Percentiles rank a stretch among this genome's conserved stretches.
Conservation (phyloP, 2,797 vertebrate genomes). For the Neosalanx taihuensis region DNA sequence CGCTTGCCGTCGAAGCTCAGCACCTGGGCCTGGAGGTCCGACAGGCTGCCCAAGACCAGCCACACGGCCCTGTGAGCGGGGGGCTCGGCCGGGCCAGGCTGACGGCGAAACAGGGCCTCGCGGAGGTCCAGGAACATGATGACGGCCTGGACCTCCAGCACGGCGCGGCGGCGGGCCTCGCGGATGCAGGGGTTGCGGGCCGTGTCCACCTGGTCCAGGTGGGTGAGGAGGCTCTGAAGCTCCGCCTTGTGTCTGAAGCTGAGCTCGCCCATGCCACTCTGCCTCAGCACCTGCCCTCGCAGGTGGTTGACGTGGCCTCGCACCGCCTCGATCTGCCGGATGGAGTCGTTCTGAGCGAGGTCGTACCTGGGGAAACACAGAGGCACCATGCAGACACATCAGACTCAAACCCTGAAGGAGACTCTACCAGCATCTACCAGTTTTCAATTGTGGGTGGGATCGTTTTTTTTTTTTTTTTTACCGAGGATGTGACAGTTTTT, state of each 20-base stretch:
- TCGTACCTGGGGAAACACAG: slow-evolving; percentile 75
- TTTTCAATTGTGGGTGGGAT: too few species aligned
- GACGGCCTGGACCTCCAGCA: slow-evolving; percentile 90
- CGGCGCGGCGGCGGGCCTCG: slow-evolving; percentile 90
- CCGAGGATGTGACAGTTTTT: too few species aligned
- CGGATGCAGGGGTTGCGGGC: slow-evolving; percentile 95
- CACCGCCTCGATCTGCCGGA: slow-evolving; percentile 90
- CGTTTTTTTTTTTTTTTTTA: too few species aligned
- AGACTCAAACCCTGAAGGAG: background rate
- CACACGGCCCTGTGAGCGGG: slow-evolving; percentile 83
- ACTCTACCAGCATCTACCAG: background rate
- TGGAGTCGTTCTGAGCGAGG: slow-evolving; percentile 90
- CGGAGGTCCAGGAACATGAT: slow-evolving; percentile 90
- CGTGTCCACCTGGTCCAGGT: slow-evolving; percentile 88
- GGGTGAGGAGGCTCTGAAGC: slow-evolving; percentile 86
- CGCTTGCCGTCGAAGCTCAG: slow-evolving; percentile 90
- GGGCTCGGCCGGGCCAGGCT: slow-evolving; percentile 73
- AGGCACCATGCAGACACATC: background rate
- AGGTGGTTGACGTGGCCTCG: slow-evolving; percentile 83
- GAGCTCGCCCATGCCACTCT: slow-evolving; percentile 79
- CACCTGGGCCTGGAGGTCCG: slow-evolving; percentile 89
- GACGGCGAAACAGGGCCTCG: slow-evolving; percentile 79
- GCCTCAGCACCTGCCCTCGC: slow-evolving; percentile 77
- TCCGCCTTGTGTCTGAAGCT: slow-evolving; percentile 85
- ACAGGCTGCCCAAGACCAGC: slow-evolving; percentile 83